Conservation (phyloP, 2,797 vertebrate genomes). For the Gallinago solitaria region DNA sequence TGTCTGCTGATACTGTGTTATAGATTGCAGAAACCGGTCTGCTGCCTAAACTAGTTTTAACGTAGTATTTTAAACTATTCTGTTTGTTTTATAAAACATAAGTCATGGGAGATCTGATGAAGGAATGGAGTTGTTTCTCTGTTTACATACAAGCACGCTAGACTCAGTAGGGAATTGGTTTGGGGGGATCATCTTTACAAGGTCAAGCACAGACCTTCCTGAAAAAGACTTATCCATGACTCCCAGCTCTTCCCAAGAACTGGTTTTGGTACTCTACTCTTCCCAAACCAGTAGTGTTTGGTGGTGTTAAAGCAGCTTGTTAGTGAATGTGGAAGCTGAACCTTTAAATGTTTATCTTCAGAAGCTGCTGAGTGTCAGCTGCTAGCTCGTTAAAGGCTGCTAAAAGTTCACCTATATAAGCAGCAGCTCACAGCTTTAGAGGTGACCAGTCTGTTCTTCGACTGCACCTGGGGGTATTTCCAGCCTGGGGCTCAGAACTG, state of each 20-base stretch:
- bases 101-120: background rate
- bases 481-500: background rate
- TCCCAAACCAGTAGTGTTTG: background rate
- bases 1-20: background rate
- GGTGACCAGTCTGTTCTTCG: background rate
- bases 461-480: background rate
- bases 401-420: background rate
- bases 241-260: background rate
- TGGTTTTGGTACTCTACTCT: background rate
- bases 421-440: background rate
- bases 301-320: background rate
- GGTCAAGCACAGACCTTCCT: background rate
- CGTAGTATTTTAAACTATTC: background rate
- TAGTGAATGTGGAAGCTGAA: background rate
- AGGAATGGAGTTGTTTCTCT: background rate
- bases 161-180: background rate
- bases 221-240: background rate
- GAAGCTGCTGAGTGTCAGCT: background rate
- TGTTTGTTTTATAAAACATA: background rate
- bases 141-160: background rate
- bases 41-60: background rate
- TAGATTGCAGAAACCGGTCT: background rate
- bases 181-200: background rate
- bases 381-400: background rate
- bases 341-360: background rate